Conservation (phyloP, 1,140 invertebrate species). For the Arion vulgaris region DNA sequence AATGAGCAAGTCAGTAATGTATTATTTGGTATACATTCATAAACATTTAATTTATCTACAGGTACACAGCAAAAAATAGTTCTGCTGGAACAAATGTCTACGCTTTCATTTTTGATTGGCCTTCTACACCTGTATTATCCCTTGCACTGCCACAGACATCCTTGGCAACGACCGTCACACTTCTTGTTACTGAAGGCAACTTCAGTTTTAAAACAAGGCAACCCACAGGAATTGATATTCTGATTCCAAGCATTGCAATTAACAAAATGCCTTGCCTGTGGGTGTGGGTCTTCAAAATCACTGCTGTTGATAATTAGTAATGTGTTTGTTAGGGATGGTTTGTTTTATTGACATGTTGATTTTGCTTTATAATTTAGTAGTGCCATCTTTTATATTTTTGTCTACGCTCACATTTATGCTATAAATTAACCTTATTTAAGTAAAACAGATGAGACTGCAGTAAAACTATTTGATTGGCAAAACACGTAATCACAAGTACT, state of each 20-base stretch:
- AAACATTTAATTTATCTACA: constrained; percentile 26
- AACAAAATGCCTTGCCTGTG: constrained; percentile 59
- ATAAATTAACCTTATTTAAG: too few species aligned
- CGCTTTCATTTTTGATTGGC: constrained; percentile 57
- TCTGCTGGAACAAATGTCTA: constrained; percentile 40
- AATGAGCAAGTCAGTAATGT: too few species aligned
- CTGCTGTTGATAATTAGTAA: constrained; percentile 34
- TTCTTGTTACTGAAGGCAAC: constrained; percentile 53
- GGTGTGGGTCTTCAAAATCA: constrained; percentile 60
- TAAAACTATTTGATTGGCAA: too few species aligned
- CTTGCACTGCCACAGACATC: constrained; percentile 53
- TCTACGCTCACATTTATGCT: too few species aligned
- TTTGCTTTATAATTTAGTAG: too few species aligned
- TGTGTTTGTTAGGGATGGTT: not conserved
- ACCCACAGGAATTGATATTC: constrained; percentile 48
- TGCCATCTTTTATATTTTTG: too few species aligned
- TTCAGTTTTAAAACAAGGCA: constrained; percentile 46
- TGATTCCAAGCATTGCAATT: constrained; percentile 52
- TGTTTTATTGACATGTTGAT: too few species aligned
- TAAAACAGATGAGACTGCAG: too few species aligned
- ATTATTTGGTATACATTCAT: too few species aligned
- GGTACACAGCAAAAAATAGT: constrained; percentile 60
- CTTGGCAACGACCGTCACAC: constrained; percentile 47
- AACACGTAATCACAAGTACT: too few species aligned
- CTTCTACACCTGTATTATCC: constrained; percentile 41